Evolutionary conservation across 2,797 vertebrate genomes (phyloP).

Genomic region (Sebastes taczanowskii): DNA sequence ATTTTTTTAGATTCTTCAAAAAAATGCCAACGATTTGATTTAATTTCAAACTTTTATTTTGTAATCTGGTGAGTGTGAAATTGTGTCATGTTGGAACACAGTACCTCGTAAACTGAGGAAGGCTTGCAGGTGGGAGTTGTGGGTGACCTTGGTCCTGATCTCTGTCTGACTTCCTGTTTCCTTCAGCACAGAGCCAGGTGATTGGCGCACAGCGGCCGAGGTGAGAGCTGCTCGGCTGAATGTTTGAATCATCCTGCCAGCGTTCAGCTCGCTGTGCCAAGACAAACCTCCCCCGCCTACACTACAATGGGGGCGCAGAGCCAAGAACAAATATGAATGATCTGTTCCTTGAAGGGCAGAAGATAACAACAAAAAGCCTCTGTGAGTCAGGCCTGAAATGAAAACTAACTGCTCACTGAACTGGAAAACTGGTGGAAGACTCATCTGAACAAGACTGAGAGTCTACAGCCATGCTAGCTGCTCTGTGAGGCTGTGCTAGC

Average conservation of each 20-base stretch:
- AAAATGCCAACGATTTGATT: not conserved
- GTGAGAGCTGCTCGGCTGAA: not conserved
- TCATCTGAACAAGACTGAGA: not conserved
- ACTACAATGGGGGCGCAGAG: slow-evolving; percentile 1
- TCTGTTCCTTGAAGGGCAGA: slow-evolving; percentile 14
- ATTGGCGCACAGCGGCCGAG: not conserved
- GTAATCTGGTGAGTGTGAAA: not conserved
- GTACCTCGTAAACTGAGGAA: not conserved
- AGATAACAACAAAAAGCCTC: not conserved
- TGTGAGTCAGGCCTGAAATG: not conserved
- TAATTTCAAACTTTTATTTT: not conserved
- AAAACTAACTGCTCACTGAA: not conserved
- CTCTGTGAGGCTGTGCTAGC: not conserved
- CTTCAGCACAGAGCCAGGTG: not conserved
- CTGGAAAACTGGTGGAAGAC: not conserved
- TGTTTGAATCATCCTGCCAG: not conserved
- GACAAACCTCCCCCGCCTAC: not conserved
- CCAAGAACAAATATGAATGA: slow-evolving; percentile 20
- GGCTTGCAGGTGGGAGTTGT: not conserved
- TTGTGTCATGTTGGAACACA: not conserved
- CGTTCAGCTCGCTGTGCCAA: not conserved
- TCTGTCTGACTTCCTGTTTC: slow-evolving; percentile 10
- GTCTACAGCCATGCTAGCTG: not conserved
- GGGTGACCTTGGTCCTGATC: slow-evolving; percentile 1
- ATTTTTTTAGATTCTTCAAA: not conserved